These are phyloP conservation scores for Smutsia temminckii DNA, from an alignment of 2,797 vertebrate genomes.

Conservation along the genomic window DNA sequence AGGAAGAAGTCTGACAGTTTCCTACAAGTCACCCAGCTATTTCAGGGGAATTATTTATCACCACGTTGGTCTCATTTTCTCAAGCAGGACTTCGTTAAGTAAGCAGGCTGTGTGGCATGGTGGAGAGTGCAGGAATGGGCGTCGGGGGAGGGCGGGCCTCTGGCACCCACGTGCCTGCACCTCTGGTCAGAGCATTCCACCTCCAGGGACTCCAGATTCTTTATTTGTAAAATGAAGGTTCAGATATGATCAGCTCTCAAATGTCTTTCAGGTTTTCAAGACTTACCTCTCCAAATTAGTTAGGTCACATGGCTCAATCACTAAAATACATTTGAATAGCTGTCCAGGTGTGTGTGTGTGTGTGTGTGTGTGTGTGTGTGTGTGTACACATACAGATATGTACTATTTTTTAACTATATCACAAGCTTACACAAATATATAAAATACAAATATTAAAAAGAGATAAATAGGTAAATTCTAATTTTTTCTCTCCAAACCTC, in stretches of 20 bases:
- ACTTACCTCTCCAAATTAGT: not conserved
- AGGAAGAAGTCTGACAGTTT: constrained; percentile 41
- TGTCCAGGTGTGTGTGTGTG: not conserved
- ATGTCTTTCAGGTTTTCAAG: not conserved
- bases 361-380: not conserved
- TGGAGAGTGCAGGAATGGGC: not conserved
- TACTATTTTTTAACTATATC: not conserved
- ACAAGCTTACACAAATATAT: not conserved
- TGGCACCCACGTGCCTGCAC: not conserved
- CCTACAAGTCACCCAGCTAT: not conserved
- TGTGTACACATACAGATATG: not conserved
- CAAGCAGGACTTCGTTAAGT: not conserved
- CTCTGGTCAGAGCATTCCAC: not conserved
- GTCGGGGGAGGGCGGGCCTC: not conserved
- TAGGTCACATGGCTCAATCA: not conserved
- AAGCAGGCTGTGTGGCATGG: not conserved
- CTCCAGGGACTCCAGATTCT: not conserved
- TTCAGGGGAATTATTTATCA: not conserved
- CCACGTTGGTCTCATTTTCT: not conserved
- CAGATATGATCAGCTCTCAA: not conserved
- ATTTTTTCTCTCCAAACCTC: not conserved
- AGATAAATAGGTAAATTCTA: not conserved
- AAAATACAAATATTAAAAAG: not conserved
- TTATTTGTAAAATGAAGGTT: not conserved
- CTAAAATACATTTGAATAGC: not conserved